phyloP scores from a whole-genome alignment of 2,113 vertebrate genomes.

The Scophthalmus maximus region DNA sequence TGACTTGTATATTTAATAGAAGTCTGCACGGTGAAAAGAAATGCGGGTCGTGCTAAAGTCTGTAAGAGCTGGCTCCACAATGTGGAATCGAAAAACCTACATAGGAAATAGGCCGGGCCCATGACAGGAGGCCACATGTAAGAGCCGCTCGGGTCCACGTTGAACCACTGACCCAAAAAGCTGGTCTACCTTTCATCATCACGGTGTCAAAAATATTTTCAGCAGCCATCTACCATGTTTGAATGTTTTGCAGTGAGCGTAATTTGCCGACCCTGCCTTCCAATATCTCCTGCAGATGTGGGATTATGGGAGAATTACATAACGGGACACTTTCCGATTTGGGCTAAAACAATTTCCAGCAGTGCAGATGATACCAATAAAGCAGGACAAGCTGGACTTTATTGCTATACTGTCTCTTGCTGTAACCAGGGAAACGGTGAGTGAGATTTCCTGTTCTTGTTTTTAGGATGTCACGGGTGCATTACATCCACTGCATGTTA shows the following conservation, averaged over 20 bases:
- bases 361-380: constrained; percentile 39
- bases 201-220: constrained; percentile 10
- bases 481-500: neutral
- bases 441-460: constrained; percentile 20
- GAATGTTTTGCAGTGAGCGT: constrained; percentile 4
- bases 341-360: constrained; percentile 49
- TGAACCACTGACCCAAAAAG: neutral
- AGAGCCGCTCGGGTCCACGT: neutral
- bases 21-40: constrained; percentile 50
- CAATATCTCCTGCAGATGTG: constrained; percentile 26
- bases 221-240: neutral
- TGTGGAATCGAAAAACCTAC: constrained; percentile 9
- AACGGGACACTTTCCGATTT: constrained; percentile 26
- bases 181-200: neutral
- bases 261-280: neutral
- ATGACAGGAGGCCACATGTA: neutral
- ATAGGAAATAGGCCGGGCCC: neutral
- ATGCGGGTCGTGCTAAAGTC: constrained; percentile 27
- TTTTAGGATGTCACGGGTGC: constrained; percentile 3
- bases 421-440: constrained; percentile 8
- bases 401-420: constrained; percentile 18
- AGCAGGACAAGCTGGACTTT: constrained; percentile 31
- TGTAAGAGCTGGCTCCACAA: constrained; percentile 7
- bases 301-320: constrained; percentile 37
- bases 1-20: constrained; percentile 53